Percentiles rank a stretch among this genome's conserved stretches.
These are phyloP conservation scores for Gallinago nigripennis DNA, from an alignment of 2,797 vertebrate species.

Conservation along the genomic window DNA sequence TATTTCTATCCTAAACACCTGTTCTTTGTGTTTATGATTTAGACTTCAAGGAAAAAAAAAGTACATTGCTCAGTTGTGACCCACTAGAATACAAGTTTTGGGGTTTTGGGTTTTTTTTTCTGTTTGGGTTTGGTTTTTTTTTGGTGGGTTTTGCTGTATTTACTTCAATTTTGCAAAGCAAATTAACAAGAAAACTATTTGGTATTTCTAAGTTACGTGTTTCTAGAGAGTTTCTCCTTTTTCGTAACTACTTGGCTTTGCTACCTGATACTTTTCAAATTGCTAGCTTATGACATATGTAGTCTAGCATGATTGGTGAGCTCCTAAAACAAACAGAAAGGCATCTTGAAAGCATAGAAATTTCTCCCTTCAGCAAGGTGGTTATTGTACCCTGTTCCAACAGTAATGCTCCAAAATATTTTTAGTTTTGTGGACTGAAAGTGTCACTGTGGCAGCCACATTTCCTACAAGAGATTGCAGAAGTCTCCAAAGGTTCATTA, in stretches of 20 bases:
- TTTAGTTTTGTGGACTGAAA: neutral
- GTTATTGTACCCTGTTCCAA: neutral
- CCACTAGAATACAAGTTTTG: neutral
- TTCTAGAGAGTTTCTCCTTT: neutral
- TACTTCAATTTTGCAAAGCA: neutral
- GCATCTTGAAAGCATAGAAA: neutral
- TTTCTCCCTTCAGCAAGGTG: neutral
- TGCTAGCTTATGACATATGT: neutral
- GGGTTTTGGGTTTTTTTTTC: neutral
- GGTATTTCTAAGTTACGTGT: neutral
- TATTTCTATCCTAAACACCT: slow-evolving; percentile 17
- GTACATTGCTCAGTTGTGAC: neutral
- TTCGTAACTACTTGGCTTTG: neutral
- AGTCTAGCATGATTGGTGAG: neutral
- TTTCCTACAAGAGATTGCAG: neutral
- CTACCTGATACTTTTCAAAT: neutral
- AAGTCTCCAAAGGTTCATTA: neutral
- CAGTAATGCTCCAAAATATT: neutral
- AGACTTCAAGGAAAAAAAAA: neutral
- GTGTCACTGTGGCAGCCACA: neutral
- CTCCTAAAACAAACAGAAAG: neutral
- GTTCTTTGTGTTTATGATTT: neutral
- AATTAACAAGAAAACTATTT: neutral
- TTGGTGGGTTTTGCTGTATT: neutral
- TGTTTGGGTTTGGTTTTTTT: neutral